These are phyloP conservation scores for Sinotaia quadrata DNA, from an alignment of 2,888 invertebrate genomes.

Conservation along the genomic window DNA sequence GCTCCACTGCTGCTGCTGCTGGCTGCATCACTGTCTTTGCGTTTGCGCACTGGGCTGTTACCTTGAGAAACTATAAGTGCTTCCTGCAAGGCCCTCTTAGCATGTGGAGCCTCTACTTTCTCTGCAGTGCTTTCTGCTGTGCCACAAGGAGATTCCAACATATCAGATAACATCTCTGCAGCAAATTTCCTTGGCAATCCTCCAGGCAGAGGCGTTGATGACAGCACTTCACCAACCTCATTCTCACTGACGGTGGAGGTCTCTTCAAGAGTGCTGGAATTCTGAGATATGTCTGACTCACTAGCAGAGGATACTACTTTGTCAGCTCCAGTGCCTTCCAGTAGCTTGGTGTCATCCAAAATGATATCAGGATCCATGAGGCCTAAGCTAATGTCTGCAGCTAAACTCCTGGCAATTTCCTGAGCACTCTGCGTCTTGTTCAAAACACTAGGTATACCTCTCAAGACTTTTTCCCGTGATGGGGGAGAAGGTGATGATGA, in stretches of 20 bases:
- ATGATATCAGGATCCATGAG: conserved; percentile 24
- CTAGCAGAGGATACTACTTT: conserved; percentile 9
- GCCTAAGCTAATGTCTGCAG: conserved; percentile 22
- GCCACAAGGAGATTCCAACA: neutral
- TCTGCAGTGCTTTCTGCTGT: neutral
- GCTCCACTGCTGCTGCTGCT: conserved; percentile 10
- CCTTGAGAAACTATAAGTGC: conserved; percentile 4
- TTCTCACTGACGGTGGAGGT: conserved; percentile 9
- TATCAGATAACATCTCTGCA: neutral
- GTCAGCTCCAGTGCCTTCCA: conserved; percentile 10
- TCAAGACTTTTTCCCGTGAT: neutral
- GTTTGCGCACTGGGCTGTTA: neutral
- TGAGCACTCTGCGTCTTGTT: conserved; percentile 23
- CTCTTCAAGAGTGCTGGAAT: conserved; percentile 26
- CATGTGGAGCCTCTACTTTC: conserved; percentile 6
- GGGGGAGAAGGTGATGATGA: conserved; percentile 29
- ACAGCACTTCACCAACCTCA: conserved; percentile 42
- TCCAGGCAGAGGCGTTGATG: conserved; percentile 47
- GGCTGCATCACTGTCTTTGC: conserved; percentile 14
- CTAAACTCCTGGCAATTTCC: conserved; percentile 7
- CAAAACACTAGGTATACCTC: neutral
- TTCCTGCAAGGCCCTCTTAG: conserved; percentile 7
- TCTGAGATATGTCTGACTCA: conserved; percentile 21
- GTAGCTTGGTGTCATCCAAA: conserved; percentile 28
- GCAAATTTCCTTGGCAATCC: conserved; percentile 11